These are phyloP conservation scores for Misgurnus mizolepis DNA, from an alignment of 2,113 vertebrate genomes.

Conservation along the genomic window DNA sequence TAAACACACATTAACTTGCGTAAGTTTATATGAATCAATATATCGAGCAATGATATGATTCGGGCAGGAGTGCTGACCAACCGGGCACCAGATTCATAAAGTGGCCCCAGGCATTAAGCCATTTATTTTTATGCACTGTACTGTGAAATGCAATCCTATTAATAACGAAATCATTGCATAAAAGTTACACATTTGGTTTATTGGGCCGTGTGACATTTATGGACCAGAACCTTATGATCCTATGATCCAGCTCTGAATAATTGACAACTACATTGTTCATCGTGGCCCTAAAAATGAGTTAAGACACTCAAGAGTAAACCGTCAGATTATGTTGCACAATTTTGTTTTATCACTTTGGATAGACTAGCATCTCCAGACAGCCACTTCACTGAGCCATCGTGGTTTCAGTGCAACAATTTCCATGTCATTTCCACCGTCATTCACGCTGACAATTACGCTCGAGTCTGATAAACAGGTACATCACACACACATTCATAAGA, in stretches of 20 bases:
- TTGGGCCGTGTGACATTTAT: too few species aligned
- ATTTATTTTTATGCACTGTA: too few species aligned
- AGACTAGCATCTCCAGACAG: background rate
- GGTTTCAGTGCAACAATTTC: slow-evolving; percentile 4
- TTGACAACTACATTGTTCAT: background rate
- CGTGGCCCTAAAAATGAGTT: background rate
- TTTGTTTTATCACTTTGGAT: background rate
- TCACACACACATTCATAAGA: slow-evolving; percentile 19
- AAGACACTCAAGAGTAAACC: background rate
- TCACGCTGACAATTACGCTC: slow-evolving; percentile 19
- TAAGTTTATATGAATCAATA: too few species aligned
- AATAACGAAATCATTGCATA: too few species aligned
- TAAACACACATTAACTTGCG: slow-evolving; percentile 23
- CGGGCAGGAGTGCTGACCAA: too few species aligned
- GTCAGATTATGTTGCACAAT: slow-evolving; percentile 1
- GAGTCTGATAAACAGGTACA: background rate
- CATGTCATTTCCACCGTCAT: slow-evolving; percentile 13
- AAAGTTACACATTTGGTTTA: too few species aligned
- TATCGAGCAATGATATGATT: too few species aligned
- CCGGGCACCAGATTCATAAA: too few species aligned
- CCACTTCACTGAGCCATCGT: background rate
- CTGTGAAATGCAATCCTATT: too few species aligned
- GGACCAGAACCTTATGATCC: too few species aligned
- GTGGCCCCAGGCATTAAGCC: too few species aligned
- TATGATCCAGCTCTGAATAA: too few species aligned